Percentiles rank a stretch among this genome's conserved stretches.
Conservation (phyloP, 1,140 invertebrate genomes). For the Thrips palmi region DNA sequence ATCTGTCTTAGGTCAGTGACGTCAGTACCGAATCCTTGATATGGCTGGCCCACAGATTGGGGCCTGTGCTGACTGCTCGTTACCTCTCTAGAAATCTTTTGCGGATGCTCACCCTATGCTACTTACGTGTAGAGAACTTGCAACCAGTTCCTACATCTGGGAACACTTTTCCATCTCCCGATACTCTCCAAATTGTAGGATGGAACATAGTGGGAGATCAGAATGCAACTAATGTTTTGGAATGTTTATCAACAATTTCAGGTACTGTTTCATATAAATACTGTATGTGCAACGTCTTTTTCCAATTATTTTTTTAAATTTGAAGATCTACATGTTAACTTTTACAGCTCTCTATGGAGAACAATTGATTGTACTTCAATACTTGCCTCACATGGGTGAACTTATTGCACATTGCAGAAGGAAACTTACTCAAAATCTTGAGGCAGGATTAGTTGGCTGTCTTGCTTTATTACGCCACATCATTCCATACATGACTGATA, state of each 20-base stretch:
- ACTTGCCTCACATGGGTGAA: constrained; percentile 81
- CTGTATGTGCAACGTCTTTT: neutral
- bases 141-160: constrained; percentile 18
- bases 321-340: too few relatives aligned
- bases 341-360: constrained; percentile 72
- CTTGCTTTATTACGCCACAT: constrained; percentile 62
- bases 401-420: constrained; percentile 52
- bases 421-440: constrained; percentile 60
- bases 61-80: constrained; percentile 80
- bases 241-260: too few relatives aligned
- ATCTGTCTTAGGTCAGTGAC: constrained; percentile 56
- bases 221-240: constrained; percentile 63
- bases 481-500: constrained; percentile 64
- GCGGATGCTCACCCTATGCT: constrained; percentile 85
- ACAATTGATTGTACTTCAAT: constrained; percentile 84
- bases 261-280: too few relatives aligned
- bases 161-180: neutral
- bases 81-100: constrained; percentile 81
- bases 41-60: constrained; percentile 84
- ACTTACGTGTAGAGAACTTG: constrained; percentile 68
- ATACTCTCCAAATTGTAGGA: neutral
- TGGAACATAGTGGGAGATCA: constrained; percentile 45
- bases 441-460: constrained; percentile 75
- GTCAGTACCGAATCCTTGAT: constrained; percentile 79
- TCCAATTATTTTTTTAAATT: constrained; percentile 12